A percentile compares a stretch with the other conserved stretches of the same genome.
Conservation (phyloP, 2,797 vertebrate species). For the Chelon labrosus region DNA sequence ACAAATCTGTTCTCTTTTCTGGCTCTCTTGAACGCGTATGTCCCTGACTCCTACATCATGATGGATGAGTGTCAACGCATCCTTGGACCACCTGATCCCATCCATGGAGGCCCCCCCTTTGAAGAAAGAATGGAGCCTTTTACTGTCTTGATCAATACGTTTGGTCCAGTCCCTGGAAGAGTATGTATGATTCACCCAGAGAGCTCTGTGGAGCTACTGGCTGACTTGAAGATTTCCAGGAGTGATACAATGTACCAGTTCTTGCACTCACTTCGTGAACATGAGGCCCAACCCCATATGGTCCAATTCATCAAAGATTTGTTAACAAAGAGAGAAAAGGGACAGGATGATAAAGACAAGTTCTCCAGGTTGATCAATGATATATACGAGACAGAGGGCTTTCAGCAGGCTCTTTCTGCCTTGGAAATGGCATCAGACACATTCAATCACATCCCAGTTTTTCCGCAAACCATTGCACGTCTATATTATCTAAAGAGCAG, state of each 20-base stretch:
- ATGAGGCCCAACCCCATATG: fast-evolving
- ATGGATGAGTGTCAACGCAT: conserved; percentile 48
- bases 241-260: neutral
- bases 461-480: conserved; percentile 45
- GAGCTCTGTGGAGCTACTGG: fast-evolving
- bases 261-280: neutral
- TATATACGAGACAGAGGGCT: fast-evolving
- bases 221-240: fast-evolving
- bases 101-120: conserved; percentile 58
- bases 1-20: conserved; percentile 38
- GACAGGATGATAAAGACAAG: fast-evolving
- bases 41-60: conserved; percentile 39
- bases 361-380: conserved; percentile 52
- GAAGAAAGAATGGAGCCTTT: conserved; percentile 41
- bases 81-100: conserved; percentile 64
- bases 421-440: conserved; percentile 3
- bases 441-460: fast-evolving
- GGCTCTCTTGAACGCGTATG: conserved; percentile 31
- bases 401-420: fast-evolving
- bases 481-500: fast-evolving
- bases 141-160: fast-evolving
- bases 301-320: conserved; percentile 28
- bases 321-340: conserved; percentile 37
- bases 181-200: fast-evolving
- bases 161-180: too few species aligned